Conservation (phyloP, 2,888 invertebrate species). For the Synanthedon andrenaeformis region DNA sequence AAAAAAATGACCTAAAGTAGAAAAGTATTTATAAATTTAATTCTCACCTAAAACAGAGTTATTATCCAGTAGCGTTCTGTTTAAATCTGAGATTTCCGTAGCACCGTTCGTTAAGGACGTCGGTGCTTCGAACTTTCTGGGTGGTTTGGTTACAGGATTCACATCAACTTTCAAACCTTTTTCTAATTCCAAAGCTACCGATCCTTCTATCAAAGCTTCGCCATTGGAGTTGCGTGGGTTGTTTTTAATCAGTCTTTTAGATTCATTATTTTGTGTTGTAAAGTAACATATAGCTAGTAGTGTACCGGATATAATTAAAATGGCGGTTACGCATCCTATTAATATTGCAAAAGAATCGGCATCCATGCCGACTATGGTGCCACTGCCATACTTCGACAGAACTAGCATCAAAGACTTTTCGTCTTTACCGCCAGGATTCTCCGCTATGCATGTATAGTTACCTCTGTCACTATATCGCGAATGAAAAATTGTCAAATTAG, state of each 20-base stretch:
- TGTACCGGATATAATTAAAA: constrained; percentile 61
- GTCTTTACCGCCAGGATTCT: constrained; percentile 83
- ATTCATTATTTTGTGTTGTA: constrained; percentile 58
- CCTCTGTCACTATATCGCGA: constrained; percentile 76
- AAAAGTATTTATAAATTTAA: no score
- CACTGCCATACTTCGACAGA: constrained; percentile 53
- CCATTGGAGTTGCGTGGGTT: constrained; percentile 74
- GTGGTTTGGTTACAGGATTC: constrained; percentile 86
- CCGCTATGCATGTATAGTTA: constrained; percentile 83
- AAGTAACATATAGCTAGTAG: constrained; percentile 65
- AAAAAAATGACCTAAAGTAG: no score
- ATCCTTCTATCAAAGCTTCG: constrained; percentile 77
- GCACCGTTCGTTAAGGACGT: constrained; percentile 74
- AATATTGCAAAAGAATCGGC: constrained; percentile 67
- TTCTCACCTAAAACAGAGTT: constrained; percentile 79
- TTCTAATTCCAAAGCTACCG: constrained; percentile 81
- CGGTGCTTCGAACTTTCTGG: constrained; percentile 78
- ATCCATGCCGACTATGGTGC: constrained; percentile 54
- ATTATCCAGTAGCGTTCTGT: constrained; percentile 80
- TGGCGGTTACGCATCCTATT: constrained; percentile 53
- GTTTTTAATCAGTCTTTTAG: constrained; percentile 72
- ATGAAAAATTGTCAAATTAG: constrained; percentile 77
- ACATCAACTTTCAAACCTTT: constrained; percentile 84
- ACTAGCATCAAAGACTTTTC: constrained; percentile 80
- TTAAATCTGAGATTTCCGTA: constrained; percentile 85